Evolutionary conservation across 2,888 invertebrate genomes (phyloP).

Genomic region (Panopea generosa): DNA sequence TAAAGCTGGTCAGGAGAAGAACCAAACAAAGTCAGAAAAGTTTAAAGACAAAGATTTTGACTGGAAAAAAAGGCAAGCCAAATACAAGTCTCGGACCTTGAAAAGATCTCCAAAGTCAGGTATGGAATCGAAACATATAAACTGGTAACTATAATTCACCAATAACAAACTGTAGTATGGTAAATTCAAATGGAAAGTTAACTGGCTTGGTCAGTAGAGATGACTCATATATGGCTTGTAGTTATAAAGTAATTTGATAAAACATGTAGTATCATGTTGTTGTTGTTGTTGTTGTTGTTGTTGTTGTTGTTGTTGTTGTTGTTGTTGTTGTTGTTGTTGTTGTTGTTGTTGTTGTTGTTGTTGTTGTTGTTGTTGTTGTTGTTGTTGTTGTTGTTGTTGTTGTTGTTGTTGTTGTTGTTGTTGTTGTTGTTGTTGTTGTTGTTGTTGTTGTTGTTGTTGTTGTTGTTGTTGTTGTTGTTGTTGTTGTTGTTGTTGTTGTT

Average conservation of each 20-base stretch:
- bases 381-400: conserved; percentile 17
- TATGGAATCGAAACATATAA: neutral
- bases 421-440: conserved; percentile 17
- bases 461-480: conserved; percentile 17
- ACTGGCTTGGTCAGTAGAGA: no score
- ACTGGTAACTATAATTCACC: no score
- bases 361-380: conserved; percentile 17
- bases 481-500: conserved; percentile 17
- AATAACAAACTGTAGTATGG: no score
- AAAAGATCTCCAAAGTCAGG: conserved; percentile 43
- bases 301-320: conserved; percentile 17
- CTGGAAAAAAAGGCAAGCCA: conserved; percentile 41
- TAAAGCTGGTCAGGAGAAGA: no score
- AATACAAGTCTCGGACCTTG: conserved; percentile 42
- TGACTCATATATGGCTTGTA: no score
- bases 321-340: conserved; percentile 17
- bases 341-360: conserved; percentile 17
- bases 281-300: conserved; percentile 17
- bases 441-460: conserved; percentile 17
- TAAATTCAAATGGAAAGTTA: no score
- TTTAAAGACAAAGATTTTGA: conserved; percentile 22
- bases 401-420: conserved; percentile 17
- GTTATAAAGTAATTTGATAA: no score
- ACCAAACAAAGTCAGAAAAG: neutral
- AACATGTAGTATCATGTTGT: neutral